Conservation (phyloP, 2,113 vertebrate species). For the Thunnus maccoyii region DNA sequence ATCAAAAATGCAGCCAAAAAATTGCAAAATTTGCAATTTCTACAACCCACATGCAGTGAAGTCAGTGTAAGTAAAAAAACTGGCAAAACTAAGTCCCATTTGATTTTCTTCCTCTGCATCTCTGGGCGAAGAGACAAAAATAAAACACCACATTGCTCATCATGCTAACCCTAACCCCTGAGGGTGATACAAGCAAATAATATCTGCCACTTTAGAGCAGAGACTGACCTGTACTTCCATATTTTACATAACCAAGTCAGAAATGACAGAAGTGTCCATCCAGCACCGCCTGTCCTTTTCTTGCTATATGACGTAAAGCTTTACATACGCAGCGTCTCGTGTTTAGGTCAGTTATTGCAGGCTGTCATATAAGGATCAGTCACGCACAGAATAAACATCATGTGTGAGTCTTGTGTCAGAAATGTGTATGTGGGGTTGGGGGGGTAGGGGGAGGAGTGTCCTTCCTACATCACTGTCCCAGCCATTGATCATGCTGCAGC, state of each 20-base stretch:
- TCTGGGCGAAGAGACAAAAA: slow-evolving; percentile 23
- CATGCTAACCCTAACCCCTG: not conserved
- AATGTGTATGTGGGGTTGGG: slow-evolving; percentile 5
- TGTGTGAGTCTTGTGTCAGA: slow-evolving; percentile 5
- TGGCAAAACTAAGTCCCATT: not conserved
- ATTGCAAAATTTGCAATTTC: not conserved
- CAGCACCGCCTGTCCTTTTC: not conserved
- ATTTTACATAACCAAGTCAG: slow-evolving; percentile 31
- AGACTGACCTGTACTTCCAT: slow-evolving; percentile 7
- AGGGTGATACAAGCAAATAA: slow-evolving; percentile 26
- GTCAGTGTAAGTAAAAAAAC: not conserved
- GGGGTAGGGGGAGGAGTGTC: not conserved
- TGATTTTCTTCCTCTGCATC: slow-evolving; percentile 4
- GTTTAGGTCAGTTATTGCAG: not conserved
- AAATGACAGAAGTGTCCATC: not conserved
- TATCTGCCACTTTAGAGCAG: not conserved
- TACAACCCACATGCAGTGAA: not conserved
- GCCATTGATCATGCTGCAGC: slow-evolving; percentile 43
- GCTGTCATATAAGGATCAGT: slow-evolving; percentile 15
- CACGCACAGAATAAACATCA: slow-evolving; percentile 28
- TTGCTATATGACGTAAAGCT: not conserved
- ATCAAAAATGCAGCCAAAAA: not conserved
- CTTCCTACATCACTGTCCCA: slow-evolving; percentile 34
- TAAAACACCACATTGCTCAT: slow-evolving; percentile 49
- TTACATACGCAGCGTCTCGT: not conserved